Base-by-base conservation (phyloP, 2,888 invertebrate species). In the Lasius fuliginosus region DNA sequence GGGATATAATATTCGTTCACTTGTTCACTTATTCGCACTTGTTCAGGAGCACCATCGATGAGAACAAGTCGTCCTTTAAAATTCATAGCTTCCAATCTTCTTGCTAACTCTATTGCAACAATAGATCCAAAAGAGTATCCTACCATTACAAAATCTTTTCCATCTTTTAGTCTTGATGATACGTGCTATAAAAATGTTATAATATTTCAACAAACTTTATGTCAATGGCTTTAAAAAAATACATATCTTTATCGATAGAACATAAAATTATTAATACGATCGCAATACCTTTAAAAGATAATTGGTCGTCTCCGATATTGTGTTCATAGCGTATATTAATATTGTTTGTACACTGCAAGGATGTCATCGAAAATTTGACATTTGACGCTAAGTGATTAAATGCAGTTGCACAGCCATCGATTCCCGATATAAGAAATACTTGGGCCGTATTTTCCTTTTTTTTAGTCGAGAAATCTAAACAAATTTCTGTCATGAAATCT, bases 111-210 rank as follows among this genome's bases (percentile, higher is more conserved):
- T 84, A 99, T 94, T 0, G 97, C 97, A 18, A 98, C 95, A 36
- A 97, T 95, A 0, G 97, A 96, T 71, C 99, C 99, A 93, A 97
- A 99, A 27, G 99, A 99, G 95, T 99, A 99, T 1, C 98, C 99
- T n/a, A 98, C 96, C 1, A 99, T 94, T 85, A 96, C 96, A 95
- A 97, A 99, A 0, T 92, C 86, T 62, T 86, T 84, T 6, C 92
- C 88, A n/a, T 12, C 12, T 69, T 3, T 49, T 1, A 69, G 18
- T 12, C 18, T 69, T 49, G 49, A 5, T 30, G 96, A 95, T 9
- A 97, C 96, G 90, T 96, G 95, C 97, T 97, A 92, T 11, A 85
- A 53, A 8, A 30, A 46, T 60, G n/a, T 42, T 12, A 3, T 60
- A 30, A n/a, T 6, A 8, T 9, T 56, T 8, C 8, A 15, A 30